These are phyloP conservation scores for Drosophila trapezifrons DNA, from an alignment of 1,140 invertebrate species.

Conservation along the genomic window DNA sequence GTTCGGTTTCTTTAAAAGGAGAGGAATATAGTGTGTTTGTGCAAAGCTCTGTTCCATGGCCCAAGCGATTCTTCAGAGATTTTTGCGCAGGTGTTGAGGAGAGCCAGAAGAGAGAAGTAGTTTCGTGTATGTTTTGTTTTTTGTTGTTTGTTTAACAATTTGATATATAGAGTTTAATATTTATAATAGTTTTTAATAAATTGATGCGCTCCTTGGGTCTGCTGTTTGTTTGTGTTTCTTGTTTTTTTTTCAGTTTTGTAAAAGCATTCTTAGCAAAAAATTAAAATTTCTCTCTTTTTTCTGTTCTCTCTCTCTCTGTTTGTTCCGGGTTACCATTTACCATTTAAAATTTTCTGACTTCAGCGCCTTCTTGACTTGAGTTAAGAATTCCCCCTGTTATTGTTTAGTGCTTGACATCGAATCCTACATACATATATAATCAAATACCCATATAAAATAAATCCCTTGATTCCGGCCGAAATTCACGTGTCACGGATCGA, in stretches of 20 bases:
- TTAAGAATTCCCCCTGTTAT: constrained; percentile 20
- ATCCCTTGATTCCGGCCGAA: constrained; percentile 58
- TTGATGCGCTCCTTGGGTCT: constrained; percentile 62
- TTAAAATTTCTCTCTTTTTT: constrained; percentile 64
- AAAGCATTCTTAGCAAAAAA: constrained; percentile 83
- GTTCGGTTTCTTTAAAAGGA: constrained; percentile 14
- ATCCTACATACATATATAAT: constrained; percentile 43
- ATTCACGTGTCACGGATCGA: constrained; percentile 31
- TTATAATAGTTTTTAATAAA: constrained; percentile 77
- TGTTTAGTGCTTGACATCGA: constrained; percentile 37
- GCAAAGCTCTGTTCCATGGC: constrained; percentile 51
- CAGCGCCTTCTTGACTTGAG: constrained; percentile 47
- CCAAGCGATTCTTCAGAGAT: constrained; percentile 61
- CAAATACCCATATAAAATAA: constrained; percentile 77
- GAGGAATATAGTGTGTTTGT: constrained; percentile 30
- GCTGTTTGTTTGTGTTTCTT: constrained; percentile 41
- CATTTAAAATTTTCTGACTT: constrained; percentile 65
- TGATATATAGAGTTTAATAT: constrained; percentile 74
- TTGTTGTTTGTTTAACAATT: constrained; percentile 72
- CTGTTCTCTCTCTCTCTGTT: constrained; percentile 29
- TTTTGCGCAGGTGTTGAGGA: constrained; percentile 39
- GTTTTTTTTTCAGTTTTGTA: constrained; percentile 64
- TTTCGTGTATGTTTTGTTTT: constrained; percentile 38
- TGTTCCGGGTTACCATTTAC: constrained; percentile 26
- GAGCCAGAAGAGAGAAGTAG: constrained; percentile 69